Percentiles rank a stretch among this genome's conserved stretches.
Conservation (phyloP, 1,140 invertebrate species). For the Drosophila pallidifrons region DNA sequence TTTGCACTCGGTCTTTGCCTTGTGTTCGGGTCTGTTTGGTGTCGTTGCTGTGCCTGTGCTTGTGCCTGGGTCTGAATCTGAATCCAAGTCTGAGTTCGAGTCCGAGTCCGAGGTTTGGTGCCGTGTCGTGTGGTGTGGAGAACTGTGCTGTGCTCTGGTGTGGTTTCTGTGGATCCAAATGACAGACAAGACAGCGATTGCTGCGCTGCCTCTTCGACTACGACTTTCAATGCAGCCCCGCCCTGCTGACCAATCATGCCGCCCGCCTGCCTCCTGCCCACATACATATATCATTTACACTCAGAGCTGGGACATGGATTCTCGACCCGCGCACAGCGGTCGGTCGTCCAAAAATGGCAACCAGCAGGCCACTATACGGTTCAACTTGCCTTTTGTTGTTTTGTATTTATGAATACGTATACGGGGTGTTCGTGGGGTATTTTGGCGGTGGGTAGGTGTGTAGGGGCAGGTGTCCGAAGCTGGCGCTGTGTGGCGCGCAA, state of each 20-base stretch:
- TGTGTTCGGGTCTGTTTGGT: background rate
- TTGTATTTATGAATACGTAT: slow-evolving; percentile 47
- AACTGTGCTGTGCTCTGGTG: slow-evolving; percentile 42
- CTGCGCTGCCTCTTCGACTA: slow-evolving; percentile 1
- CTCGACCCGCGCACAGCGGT: slow-evolving; percentile 68
- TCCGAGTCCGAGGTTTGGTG: slow-evolving; percentile 1
- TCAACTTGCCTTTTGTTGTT: slow-evolving; percentile 46
- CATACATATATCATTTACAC: slow-evolving; percentile 82
- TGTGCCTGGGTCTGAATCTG: background rate
- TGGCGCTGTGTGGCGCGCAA: slow-evolving; percentile 63
- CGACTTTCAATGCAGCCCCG: slow-evolving; percentile 4
- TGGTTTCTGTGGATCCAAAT: slow-evolving; percentile 69
- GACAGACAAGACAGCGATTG: slow-evolving; percentile 66
- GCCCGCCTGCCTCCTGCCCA: slow-evolving; percentile 14
- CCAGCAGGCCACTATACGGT: slow-evolving; percentile 27
- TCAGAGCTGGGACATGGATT: slow-evolving; percentile 53
- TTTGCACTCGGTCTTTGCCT: slow-evolving; percentile 65
- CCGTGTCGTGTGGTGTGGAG: background rate
- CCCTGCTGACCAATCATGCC: background rate
- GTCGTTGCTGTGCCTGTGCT: background rate
- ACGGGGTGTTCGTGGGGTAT: background rate
- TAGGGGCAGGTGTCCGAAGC: slow-evolving; percentile 31
- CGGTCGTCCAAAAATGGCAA: slow-evolving; percentile 77
- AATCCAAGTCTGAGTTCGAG: too few relatives aligned
- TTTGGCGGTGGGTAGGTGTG: slow-evolving; percentile 18